Conservation (phyloP, 2,888 invertebrate genomes). For the Machimus atricapillus region DNA sequence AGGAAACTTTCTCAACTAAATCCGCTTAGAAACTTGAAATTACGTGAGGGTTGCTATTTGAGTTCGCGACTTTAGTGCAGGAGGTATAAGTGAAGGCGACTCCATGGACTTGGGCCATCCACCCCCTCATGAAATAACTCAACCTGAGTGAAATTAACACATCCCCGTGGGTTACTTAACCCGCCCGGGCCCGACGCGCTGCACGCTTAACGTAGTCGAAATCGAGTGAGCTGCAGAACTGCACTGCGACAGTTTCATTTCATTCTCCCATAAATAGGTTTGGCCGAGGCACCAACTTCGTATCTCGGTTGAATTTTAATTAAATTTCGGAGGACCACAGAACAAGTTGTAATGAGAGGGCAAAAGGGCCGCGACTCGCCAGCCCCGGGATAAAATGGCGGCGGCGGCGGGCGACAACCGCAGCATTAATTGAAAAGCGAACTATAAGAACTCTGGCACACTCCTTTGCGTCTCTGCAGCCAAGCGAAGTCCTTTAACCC, state of each 20-base stretch:
- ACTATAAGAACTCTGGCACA: neutral
- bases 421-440: slow-evolving; percentile 22
- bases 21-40: neutral
- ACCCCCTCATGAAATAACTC: neutral
- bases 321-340: slow-evolving; percentile 37
- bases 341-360: slow-evolving; percentile 12
- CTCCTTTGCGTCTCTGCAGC: neutral
- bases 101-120: neutral
- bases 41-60: neutral
- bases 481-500: neutral
- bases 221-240: slow-evolving; percentile 35
- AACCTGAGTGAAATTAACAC: neutral
- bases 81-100: neutral
- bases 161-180: slow-evolving; percentile 24
- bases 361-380: neutral
- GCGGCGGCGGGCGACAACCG: neutral
- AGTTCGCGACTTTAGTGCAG: neutral
- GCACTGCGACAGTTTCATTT: slow-evolving; percentile 43
- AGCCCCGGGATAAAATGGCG: neutral
- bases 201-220: slow-evolving; percentile 1
- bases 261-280: slow-evolving; percentile 25
- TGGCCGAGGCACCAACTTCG: slow-evolving; percentile 10
- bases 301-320: slow-evolving; percentile 43
- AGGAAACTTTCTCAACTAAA: neutral
- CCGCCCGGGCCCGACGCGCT: neutral